Percentiles rank a stretch among this genome's conserved stretches.
Evolutionary conservation across 2,797 vertebrate genomes (phyloP).

Genomic region (Halcyon chelicuti): DNA sequence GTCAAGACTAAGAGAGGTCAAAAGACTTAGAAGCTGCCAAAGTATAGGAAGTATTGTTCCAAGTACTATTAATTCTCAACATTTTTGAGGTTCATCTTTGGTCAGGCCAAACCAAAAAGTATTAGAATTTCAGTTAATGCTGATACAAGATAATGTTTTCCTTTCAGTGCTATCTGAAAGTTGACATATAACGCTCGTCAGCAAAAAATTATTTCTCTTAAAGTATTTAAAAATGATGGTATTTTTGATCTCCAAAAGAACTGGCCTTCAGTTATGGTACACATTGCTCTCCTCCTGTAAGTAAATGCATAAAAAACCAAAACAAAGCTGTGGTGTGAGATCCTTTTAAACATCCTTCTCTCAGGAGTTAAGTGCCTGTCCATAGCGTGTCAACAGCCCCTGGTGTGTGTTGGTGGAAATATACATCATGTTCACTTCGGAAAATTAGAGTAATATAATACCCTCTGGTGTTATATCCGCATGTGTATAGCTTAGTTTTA

Average conservation of each 20-base stretch:
- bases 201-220: conserved; percentile 14
- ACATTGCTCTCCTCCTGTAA: neutral
- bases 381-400: neutral
- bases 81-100: neutral
- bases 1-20: neutral
- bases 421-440: conserved; percentile 20
- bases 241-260: neutral
- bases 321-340: neutral
- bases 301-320: neutral
- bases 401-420: neutral
- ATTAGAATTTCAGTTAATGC: neutral
- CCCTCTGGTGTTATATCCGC: conserved; percentile 59
- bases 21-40: neutral
- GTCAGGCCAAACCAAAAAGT: neutral
- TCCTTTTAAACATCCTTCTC: neutral
- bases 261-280: neutral
- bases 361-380: neutral
- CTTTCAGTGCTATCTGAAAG: neutral
- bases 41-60: neutral
- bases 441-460: conserved; percentile 41
- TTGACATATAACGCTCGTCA: neutral
- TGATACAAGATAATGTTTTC: neutral
- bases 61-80: neutral
- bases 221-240: conserved; percentile 23
- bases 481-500: conserved; percentile 47